Evolutionary conservation across 2,113 vertebrate species (phyloP).

Genomic region (Motacilla alba): DNA sequence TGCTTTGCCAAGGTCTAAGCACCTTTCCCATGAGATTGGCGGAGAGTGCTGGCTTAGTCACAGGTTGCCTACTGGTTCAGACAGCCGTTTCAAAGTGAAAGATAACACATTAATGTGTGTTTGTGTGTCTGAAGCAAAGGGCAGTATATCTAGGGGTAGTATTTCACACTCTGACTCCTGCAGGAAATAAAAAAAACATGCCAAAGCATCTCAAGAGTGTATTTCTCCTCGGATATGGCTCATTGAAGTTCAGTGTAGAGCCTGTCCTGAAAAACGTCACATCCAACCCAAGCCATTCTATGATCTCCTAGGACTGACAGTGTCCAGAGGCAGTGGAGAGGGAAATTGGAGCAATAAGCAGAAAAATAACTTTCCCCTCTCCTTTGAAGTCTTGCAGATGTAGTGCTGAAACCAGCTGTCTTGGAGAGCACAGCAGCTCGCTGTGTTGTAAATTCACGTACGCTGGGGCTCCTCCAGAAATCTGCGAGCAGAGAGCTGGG

Average conservation of each 20-base stretch:
- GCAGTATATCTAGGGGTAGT: not conserved
- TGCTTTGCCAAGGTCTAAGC: not conserved
- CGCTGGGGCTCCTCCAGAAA: not conserved
- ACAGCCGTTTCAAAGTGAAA: not conserved
- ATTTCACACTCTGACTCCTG: not conserved
- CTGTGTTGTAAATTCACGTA: not conserved
- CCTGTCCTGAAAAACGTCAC: not conserved
- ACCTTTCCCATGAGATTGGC: not conserved
- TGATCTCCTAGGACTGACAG: not conserved
- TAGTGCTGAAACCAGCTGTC: not conserved
- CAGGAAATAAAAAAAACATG: not conserved
- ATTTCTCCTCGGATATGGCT: not conserved
- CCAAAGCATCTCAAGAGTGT: fast-evolving
- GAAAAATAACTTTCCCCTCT: not conserved
- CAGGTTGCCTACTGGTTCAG: not conserved
- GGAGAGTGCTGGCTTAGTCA: not conserved
- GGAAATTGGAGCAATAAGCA: not conserved
- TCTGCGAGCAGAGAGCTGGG: not conserved
- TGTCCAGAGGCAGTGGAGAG: not conserved
- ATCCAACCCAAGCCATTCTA: not conserved
- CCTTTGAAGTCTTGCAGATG: not conserved
- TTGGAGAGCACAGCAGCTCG: not conserved
- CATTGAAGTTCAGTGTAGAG: not conserved
- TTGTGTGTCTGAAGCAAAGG: not conserved
- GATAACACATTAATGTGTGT: not conserved